Conservation (phyloP, 1,140 invertebrate genomes). For the Scaptomyza pallida region DNA sequence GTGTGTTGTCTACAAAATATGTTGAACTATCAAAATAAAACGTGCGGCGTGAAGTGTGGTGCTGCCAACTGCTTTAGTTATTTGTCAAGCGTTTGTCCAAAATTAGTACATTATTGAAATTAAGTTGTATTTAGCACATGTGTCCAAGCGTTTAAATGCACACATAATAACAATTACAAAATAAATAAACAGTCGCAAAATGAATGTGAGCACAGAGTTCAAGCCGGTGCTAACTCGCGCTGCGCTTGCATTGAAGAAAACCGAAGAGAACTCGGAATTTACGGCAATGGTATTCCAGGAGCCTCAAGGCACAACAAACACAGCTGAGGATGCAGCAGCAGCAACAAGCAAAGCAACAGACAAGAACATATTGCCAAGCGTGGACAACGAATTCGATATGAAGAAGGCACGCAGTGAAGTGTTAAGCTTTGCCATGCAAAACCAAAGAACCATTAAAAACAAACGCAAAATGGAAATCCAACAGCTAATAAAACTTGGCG, state of each 20-base stretch:
- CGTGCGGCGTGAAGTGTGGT: constrained; percentile 13
- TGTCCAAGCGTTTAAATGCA: constrained; percentile 1
- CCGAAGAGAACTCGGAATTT: constrained; percentile 29
- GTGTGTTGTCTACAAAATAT: not conserved
- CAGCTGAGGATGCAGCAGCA: not conserved
- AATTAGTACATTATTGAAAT: constrained; percentile 20
- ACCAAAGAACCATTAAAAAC: constrained; percentile 86
- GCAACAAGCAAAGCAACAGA: not conserved
- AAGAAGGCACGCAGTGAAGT: constrained; percentile 87
- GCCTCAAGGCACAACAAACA: constrained; percentile 28
- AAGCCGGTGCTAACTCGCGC: constrained; percentile 74
- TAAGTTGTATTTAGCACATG: constrained; percentile 6
- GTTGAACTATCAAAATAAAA: constrained; percentile 22
- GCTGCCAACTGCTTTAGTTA: constrained; percentile 27
- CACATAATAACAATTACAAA: not conserved
- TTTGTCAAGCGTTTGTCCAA: constrained; percentile 2
- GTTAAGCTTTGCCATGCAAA: constrained; percentile 87
- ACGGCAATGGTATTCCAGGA: constrained; percentile 65
- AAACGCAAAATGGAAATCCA: constrained; percentile 86
- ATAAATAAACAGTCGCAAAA: constrained; percentile 9
- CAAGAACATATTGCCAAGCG: not conserved
- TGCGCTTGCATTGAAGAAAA: constrained; percentile 58
- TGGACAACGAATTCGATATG: constrained; percentile 85
- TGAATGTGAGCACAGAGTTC: constrained; percentile 66
- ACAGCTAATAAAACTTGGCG: constrained; percentile 87